Base-by-base conservation (phyloP, 1,140 invertebrate species). In the Dinothrombium tinctorium region DNA sequence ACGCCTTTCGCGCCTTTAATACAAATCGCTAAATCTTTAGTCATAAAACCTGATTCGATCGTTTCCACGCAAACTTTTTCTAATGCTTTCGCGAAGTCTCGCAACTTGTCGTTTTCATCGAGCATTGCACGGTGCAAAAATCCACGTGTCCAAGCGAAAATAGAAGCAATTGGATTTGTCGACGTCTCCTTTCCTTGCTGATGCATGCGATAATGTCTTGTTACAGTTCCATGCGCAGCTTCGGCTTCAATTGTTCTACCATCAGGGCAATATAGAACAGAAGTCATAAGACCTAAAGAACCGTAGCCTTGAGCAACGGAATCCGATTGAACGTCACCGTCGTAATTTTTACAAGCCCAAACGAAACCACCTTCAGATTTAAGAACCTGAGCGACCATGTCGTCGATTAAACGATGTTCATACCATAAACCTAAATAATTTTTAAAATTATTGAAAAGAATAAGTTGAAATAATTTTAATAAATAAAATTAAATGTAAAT, bases 321-420 rank as follows among this genome's bases (percentile, higher is more conserved):
- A 60, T 98, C 90, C 0, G 82, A 90, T 58, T 98, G 90, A 0
- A 98, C 92, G 64, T 98, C 92, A 24, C 92, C 92, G 57, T 98
- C 92, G 56, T 98, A 98, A 57, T 98, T 98, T 58, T 98, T 98
- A 61, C 90, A 72, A 17, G 90, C 86, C 90, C 92, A 98, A 0
- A 98, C 87, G 63, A 95, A 98, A 40, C 89, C 90, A 50, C 92
- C 45, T 47, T 90, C 80, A 2, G 83, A 86, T 59, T 98, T 98
- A 78, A 98, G 84, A 6, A 75, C 73, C 56, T 94, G 90, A 12
- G 92, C 92, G 3, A 98, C 90, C 90, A 96, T 96, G 54, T 98
- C 90, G 59, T 98, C 92, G 57, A 98, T 98, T 19, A 96, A 62
- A 37, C 92, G 70, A 60, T 98, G 90, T 49, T 95, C 89, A 55